phyloP scores from a whole-genome alignment of 2,888 invertebrate genomes.

The Rhagonycha lutea region DNA sequence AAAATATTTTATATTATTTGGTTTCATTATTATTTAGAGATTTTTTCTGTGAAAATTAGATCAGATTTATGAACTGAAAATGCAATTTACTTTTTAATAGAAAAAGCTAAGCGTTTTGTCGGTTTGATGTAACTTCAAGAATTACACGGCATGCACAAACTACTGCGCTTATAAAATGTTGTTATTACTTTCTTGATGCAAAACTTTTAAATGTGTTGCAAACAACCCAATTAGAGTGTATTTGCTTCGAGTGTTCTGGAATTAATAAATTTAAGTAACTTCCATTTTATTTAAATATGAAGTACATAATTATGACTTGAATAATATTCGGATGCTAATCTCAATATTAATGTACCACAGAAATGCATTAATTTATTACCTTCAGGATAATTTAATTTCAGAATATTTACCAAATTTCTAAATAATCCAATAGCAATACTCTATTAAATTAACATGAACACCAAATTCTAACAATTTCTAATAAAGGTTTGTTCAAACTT shows the following conservation, averaged over 20 bases:
- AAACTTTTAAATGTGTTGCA: background rate
- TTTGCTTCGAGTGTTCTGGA: background rate
- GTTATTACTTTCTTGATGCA: background rate
- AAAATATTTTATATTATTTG: background rate
- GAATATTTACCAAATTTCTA: background rate
- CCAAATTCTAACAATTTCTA: slow-evolving; percentile 15
- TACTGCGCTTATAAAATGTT: background rate
- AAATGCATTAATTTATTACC: background rate
- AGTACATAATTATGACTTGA: background rate
- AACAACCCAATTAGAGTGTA: background rate
- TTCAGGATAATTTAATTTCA: too few relatives aligned
- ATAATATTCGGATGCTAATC: background rate
- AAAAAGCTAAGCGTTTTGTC: background rate
- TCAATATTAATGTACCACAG: background rate
- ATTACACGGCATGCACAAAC: background rate
- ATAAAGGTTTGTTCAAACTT: slow-evolving; percentile 14
- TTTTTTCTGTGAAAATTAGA: background rate
- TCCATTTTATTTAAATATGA: background rate
- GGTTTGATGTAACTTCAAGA: background rate
- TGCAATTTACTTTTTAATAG: background rate
- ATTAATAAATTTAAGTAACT: background rate
- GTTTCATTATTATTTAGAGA: background rate
- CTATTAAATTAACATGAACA: background rate
- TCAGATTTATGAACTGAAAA: background rate
- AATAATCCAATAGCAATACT: background rate